Base-by-base conservation (phyloP, 2,797 vertebrate species). In the Acestrorhynchus altus region DNA sequence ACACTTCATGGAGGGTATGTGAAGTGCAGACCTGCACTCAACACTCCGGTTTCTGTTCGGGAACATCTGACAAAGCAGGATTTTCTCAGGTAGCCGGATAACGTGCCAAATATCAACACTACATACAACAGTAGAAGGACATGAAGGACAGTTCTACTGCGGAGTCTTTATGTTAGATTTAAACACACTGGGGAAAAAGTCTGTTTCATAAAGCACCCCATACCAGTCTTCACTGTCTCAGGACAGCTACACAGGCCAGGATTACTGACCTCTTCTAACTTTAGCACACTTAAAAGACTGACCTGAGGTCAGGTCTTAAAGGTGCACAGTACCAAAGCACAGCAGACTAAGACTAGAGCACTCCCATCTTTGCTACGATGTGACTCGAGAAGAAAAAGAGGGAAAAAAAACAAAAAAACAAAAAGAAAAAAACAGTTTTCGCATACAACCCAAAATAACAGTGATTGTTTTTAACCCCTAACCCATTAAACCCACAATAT, bases 401-500 rank as follows among this genome's bases (percentile, higher is more conserved):
- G 18, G n/a, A 26, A 57, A 66, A n/a, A 65, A 57, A n/a, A 54
- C 15, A 59, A 28, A 57, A 67, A n/a, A 66, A 59, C n/a, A 56
- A 16, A 20, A 35, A 35, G 31, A 35, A 35, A 35, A 35, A 35
- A 35, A 28, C 20, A 1, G 20, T 70, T 40, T 66, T 64, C 28
- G 31, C 40, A 72, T 80, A 70, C 51, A 66, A 59, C 24, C 60
- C 60, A 51, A 64, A 72, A 81, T 76, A 66, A 66, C 47, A 5
- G 24, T 4, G 18, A 15, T 5, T 49, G 0, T 54, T 54, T 20
- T 57, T 26, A 16, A 6, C 13, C 69, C 66, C 65, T 40, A 67
- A 51, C 73, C 64, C 65, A 60, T 78, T 20, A 69, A 81, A 40
- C 74, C 77, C 56, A 73, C 78, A 79, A 84, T 74, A 88, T 84